Percentiles rank a stretch among this genome's conserved stretches.
Conservation (phyloP, 30 jellyfish, hydroid and myxozoan species). For the Clytia hemisphaerica region DNA sequence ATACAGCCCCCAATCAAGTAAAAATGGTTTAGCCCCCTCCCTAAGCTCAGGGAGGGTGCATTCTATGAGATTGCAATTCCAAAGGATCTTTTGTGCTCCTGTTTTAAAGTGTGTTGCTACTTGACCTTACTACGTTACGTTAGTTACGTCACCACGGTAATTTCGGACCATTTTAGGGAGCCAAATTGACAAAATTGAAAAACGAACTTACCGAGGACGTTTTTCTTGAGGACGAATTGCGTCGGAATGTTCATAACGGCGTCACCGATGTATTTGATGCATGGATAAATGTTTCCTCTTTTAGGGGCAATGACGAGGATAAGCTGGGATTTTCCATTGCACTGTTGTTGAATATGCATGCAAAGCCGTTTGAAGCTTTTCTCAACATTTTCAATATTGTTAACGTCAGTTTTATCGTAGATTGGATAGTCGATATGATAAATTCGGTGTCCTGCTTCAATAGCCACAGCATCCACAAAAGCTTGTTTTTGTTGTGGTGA, state of each 20-base stretch:
- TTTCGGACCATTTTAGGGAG: too few species aligned
- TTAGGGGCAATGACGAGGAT: not conserved
- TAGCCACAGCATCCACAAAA: conserved; percentile 3
- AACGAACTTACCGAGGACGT: conserved; percentile 6
- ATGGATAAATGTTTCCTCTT: not conserved
- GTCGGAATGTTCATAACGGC: conserved; percentile 21
- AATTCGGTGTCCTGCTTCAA: not conserved
- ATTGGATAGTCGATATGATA: not conserved
- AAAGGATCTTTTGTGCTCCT: too few species aligned
- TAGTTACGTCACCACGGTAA: too few species aligned
- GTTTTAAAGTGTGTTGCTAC: too few species aligned
- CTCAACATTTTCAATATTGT: not conserved
- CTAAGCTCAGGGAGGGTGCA: too few species aligned
- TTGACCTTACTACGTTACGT: too few species aligned
- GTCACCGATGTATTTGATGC: conserved; percentile 38
- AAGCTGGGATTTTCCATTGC: conserved; percentile 16
- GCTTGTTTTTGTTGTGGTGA: not conserved
- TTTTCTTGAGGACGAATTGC: conserved; percentile 30
- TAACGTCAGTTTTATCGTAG: not conserved
- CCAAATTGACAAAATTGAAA: too few species aligned
- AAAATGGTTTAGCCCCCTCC: too few species aligned
- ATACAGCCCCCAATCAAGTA: too few species aligned
- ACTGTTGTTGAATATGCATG: not conserved
- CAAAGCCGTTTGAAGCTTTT: not conserved
- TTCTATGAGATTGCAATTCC: too few species aligned